Base-by-base conservation (phyloP, 2,113 vertebrate species). In the Scortum barcoo region DNA sequence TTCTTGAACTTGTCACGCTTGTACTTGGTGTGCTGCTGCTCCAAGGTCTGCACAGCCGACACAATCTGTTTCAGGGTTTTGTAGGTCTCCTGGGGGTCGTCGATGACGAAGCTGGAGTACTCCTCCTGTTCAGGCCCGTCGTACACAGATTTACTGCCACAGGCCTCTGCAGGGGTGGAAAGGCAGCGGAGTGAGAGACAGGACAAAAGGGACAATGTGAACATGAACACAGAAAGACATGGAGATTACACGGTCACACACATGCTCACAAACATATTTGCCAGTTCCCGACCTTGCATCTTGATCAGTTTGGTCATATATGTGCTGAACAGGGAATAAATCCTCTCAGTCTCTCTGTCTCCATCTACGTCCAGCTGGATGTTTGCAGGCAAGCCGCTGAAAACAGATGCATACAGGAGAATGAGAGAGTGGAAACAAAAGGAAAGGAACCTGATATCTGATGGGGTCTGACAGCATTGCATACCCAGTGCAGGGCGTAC, bases 311-410 rank as follows among this genome's bases (percentile, higher is more conserved):
- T 98, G 92, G 93, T 92, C 97, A 97, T 97, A 91, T 99, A 97
- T 1, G 95, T 94, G 95, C 93, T 97, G 94, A 97, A 99, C 44
- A 99, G 96, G 5, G 97, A 99, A 84, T 97, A 99, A 93, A 99
- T 98, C 46, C 98, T 96, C 92, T 99, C 97, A 0, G 97, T 98
- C 91, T 99, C 98, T 80, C 98, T 93, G 92, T 99, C 98, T 86
- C 98, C 98, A 24, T 99, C 98, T 11, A 99, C 97, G 80, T 99
- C 98, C 86, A 99, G 95, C 93, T 99, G 98, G 92, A 99, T 99
- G 92, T 99, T 98, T 46, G 98, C 98, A 0, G 98, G 98, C 19
- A 99, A 96, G 10, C 97, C 96, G 0, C 98, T 99, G 94, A 26
- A 92, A 70, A 62, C 50, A 75, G 72, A 90, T 13, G 76, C 53